These are phyloP conservation scores for Pheosia gnoma DNA, from an alignment of 2,888 invertebrate species.

Conservation along the genomic window DNA sequence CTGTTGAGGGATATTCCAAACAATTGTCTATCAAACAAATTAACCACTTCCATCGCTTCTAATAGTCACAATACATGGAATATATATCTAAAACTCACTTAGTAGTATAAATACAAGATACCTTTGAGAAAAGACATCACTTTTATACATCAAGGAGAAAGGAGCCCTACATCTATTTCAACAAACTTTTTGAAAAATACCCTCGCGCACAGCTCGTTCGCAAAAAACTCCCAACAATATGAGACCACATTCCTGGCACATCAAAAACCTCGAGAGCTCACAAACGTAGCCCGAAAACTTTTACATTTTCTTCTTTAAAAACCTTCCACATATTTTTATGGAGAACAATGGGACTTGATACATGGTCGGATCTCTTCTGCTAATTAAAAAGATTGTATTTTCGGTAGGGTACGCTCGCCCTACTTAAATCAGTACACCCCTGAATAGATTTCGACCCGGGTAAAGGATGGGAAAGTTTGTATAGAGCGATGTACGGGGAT, in stretches of 20 bases:
- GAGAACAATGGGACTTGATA: slow-evolving; percentile 52
- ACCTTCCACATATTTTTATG: slow-evolving; percentile 29
- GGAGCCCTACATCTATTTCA: background rate
- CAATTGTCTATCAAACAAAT: too few relatives aligned
- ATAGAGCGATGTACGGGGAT: slow-evolving; percentile 20
- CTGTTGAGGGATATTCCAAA: too few relatives aligned
- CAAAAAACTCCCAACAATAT: background rate
- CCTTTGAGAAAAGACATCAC: background rate
- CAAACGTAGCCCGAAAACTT: slow-evolving; percentile 2
- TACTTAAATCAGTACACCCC: slow-evolving; percentile 38
- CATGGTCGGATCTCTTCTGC: slow-evolving; percentile 57
- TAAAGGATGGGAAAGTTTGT: slow-evolving; percentile 16
- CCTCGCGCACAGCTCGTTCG: background rate
- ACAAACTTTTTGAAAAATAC: background rate
- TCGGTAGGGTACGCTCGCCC: slow-evolving; percentile 30
- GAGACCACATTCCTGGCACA: background rate
- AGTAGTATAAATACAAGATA: too few relatives aligned
- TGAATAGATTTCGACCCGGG: slow-evolving; percentile 24
- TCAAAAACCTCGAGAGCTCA: background rate
- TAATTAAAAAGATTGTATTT: slow-evolving; percentile 65
- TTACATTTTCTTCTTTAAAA: background rate
- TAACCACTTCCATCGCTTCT: too few relatives aligned
- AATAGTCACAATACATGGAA: too few relatives aligned
- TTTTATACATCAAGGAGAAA: background rate
- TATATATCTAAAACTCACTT: too few relatives aligned